Base-by-base conservation (phyloP, 2,797 vertebrate species). In the Pangasius macronema region DNA sequence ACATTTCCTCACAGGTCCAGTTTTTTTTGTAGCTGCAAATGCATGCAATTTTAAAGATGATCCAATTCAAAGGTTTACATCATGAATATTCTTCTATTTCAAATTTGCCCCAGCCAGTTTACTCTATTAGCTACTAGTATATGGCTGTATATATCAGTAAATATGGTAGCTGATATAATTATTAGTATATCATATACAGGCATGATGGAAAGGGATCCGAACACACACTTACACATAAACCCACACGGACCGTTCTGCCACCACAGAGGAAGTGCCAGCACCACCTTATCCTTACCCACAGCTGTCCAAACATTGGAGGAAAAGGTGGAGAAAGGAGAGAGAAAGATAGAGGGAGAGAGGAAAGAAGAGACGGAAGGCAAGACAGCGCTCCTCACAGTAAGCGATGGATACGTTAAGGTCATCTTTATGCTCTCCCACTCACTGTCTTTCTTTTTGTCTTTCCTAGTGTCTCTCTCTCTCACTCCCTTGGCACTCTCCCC, bases 231-330 rank as follows among this genome's bases (percentile, higher is more conserved):
- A 93, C 94, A 94, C 95, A 77, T 33, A 77, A 61, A 36, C 75
- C 96, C 94, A 94, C 95, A 85, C 82, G 79, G 88, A 61, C 85
- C 55, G 81, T 91, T 65, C 83, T 95, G 86, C 91, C 89, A 90
- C 83, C 72, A 46, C 80, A 85, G 89, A 96, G 96, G 96, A 97
- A 95, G 95, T 90, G 94, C 95, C 95, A 94, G 92, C 94, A 91
- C 95, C 96, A 96, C 94, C 96, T 94, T 96, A 97, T 96, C 96
- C 95, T 95, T 93, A 95, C 95, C 96, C 96, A 96, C 97, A 97
- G 96, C 96, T 97, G 97, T 96, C 95, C 95, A 96, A 97, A 97
- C 95, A 97, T 94, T 94, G 65, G 94, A 94, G 92, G 92, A 42
- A 90, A 57, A 84, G 55, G 86, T 84, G 86, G 84, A 92, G 27